Percentiles rank a stretch among this genome's conserved stretches.
phyloP scores from a whole-genome alignment of 1,140 invertebrate genomes.

The Platorchestia sp. region DNA sequence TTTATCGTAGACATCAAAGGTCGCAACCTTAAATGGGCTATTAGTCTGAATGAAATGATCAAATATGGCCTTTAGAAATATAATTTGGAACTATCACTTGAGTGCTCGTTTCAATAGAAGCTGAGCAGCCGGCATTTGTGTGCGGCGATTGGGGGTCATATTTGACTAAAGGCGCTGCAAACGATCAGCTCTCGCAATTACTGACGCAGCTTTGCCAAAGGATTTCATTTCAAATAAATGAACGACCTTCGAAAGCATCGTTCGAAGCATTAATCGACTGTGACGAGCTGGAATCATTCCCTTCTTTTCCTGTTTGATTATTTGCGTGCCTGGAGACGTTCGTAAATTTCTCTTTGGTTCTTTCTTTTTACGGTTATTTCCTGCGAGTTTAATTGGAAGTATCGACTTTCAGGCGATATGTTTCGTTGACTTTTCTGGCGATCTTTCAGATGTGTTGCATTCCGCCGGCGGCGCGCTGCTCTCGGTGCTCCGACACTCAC shows the following conservation, averaged over 20 bases:
- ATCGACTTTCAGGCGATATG: background rate
- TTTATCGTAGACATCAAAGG: no score
- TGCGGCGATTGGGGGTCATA: no score
- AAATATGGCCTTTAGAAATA: no score
- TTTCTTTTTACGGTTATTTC: background rate
- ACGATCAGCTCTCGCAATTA: no score
- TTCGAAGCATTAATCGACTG: background rate
- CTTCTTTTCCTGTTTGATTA: no score
- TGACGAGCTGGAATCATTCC: background rate
- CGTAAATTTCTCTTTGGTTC: background rate
- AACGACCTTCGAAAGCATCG: background rate
- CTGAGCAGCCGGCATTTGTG: no score
- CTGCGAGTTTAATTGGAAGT: background rate
- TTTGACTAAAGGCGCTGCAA: background rate
- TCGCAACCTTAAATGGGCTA: no score
- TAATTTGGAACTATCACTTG: no score
- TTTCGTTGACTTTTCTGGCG: background rate
- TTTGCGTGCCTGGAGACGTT: background rate
- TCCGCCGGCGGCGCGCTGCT: background rate
- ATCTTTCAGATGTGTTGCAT: background rate
- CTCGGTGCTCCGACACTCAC: background rate
- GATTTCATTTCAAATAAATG: background rate
- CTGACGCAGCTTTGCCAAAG: background rate
- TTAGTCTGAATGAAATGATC: no score
- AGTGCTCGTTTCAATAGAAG: no score